Evolutionary conservation across 2,797 vertebrate species (phyloP), one percentile per base, ranked within the genome.

Genomic region (Tinamus major): DNA sequence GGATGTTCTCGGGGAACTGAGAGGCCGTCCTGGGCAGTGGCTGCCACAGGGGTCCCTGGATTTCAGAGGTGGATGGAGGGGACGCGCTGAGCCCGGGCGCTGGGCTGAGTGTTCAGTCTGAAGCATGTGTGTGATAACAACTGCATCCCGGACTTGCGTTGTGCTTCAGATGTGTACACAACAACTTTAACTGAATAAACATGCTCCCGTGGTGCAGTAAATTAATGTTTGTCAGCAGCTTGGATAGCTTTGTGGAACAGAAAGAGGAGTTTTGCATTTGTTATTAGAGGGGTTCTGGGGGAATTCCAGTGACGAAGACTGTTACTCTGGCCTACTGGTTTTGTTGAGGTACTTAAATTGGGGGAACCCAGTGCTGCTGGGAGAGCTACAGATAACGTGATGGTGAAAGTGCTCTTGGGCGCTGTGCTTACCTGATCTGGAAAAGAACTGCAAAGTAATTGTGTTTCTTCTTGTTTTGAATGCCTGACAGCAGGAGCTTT

Each of bases 361-460:
- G 62, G 21, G 37, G 41, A n/a, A 29, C 27, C 26, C 61, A 16
- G 12, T 41, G 46, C 64, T 59, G 42, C 39, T 64, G 56, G 68
- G 23, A 49, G 42, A 41, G n/a, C 35, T 56, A n/a, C 44, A 44
- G 84, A 11, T 27, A n/a, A 37, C 1, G 0, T 1, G 0, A 35
- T 48, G 37, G 6, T 15, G 24, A n/a, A 58, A 8, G 7, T 55
- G 29, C 44, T 88, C 35, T 69, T 51, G 44, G 53, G 33, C 37
- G 41, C 21, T 2, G 11, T 59, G 21, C 21, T 48, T 59, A 39
- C 23, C 13, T 64, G 31, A 8, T 79, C 75, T 46, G n/a, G 26
- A 53, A 48, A n/a, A 41, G 56, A 55, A 12, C 15, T 67, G 35
- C 31, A n/a, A 4, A 42, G 27, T 16, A 31, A 58, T 13, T 63